Percentiles rank a stretch among this genome's conserved stretches.
These are phyloP conservation scores for Strix aluco DNA, from an alignment of 2,113 vertebrate species.

Conservation along the genomic window DNA sequence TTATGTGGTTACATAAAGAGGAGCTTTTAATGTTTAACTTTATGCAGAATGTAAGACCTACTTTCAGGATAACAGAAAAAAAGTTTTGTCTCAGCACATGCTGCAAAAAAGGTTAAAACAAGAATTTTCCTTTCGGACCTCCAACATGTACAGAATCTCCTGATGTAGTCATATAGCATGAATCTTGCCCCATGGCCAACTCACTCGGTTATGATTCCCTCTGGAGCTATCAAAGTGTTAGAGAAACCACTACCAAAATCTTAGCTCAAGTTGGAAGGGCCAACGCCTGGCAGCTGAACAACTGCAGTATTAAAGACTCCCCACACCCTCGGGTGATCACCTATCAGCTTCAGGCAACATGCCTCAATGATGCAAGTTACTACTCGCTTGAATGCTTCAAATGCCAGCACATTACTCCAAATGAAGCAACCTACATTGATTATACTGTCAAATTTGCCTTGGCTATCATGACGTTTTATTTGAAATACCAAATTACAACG, in stretches of 20 bases:
- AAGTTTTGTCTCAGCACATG: background rate
- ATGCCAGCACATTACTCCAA: background rate
- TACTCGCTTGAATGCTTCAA: background rate
- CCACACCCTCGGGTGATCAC: fast-evolving
- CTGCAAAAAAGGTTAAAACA: background rate
- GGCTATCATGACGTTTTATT: background rate
- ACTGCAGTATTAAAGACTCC: background rate
- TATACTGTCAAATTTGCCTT: background rate
- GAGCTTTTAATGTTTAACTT: background rate
- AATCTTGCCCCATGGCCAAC: background rate
- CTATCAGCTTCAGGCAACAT: background rate
- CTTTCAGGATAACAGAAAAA: background rate
- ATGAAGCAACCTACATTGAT: background rate
- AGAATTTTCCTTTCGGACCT: background rate
- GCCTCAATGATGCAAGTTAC: background rate
- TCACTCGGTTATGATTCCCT: background rate
- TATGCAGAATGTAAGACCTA: background rate
- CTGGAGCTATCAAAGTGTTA: background rate
- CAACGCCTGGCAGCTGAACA: background rate
- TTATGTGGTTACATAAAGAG: background rate
- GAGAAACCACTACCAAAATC: background rate
- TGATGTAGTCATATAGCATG: background rate
- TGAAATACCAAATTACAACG: background rate
- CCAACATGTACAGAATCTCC: background rate
- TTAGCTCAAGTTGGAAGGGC: background rate